These are phyloP conservation scores for Apis cerana DNA, from an alignment of 1,140 invertebrate species.

Conservation along the genomic window DNA sequence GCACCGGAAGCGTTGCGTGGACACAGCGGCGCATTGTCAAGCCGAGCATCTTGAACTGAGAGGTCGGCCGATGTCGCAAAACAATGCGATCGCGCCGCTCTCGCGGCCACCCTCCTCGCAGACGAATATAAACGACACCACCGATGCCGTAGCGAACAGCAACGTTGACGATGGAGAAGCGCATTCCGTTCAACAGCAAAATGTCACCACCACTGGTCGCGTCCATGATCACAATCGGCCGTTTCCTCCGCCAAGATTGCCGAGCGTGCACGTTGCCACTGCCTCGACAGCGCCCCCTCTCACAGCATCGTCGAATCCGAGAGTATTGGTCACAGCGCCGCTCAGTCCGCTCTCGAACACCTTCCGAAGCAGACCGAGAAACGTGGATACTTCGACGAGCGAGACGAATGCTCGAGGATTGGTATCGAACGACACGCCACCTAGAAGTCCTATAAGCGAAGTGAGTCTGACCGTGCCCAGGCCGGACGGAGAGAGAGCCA, in stretches of 20 bases:
- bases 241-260: conserved; percentile 54
- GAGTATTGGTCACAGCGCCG: conserved; percentile 75
- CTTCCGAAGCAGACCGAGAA: conserved; percentile 63
- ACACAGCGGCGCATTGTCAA: conserved; percentile 48
- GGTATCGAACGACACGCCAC: conserved; percentile 45
- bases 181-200: conserved; percentile 55
- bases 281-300: conserved; percentile 61
- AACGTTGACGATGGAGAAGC: conserved; percentile 40
- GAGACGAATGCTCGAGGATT: conserved; percentile 41
- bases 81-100: conserved; percentile 73
- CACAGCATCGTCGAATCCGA: conserved; percentile 43
- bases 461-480: conserved; percentile 88
- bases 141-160: neutral
- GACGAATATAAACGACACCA: neutral
- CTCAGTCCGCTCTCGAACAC: conserved; percentile 71
- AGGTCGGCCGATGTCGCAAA: conserved; percentile 76
- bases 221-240: conserved; percentile 76
- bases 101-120: conserved; percentile 76
- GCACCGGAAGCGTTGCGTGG: conserved; percentile 52
- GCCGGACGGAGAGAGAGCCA: conserved; percentile 88
- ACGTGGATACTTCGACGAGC: conserved; percentile 41
- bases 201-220: conserved; percentile 29
- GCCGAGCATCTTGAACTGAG: conserved; percentile 71
- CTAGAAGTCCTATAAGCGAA: conserved; percentile 69
- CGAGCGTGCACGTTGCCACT: conserved; percentile 61